phyloP scores from a whole-genome alignment of 2,888 invertebrate genomes.

The Phaedon cochleariae region DNA sequence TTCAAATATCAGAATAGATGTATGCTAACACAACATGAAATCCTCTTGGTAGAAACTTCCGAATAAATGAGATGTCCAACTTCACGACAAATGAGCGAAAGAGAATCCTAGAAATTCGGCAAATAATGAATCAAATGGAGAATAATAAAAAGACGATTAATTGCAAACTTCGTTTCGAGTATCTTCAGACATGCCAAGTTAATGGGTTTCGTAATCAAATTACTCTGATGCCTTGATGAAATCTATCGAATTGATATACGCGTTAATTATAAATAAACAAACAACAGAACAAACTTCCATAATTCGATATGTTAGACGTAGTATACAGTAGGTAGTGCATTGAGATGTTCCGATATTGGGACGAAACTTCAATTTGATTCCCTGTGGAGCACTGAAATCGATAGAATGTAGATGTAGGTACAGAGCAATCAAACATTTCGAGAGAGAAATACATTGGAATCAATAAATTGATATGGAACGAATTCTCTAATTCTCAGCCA shows the following conservation, averaged over 20 bases:
- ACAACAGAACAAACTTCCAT: slow-evolving; percentile 40
- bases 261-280: slow-evolving; percentile 60
- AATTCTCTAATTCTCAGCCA: too few relatives aligned
- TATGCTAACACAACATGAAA: too few relatives aligned
- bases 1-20: too few relatives aligned
- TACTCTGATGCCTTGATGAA: slow-evolving; percentile 57
- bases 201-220: slow-evolving; percentile 59
- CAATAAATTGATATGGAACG: too few relatives aligned
- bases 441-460: too few relatives aligned
- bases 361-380: too few relatives aligned
- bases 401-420: too few relatives aligned
- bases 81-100: slow-evolving; percentile 42
- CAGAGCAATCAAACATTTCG: too few relatives aligned
- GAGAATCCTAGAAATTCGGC: slow-evolving; percentile 46
- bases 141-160: slow-evolving; percentile 58
- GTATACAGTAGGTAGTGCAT: too few relatives aligned
- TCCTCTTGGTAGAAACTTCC: slow-evolving; percentile 52
- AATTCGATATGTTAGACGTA: slow-evolving; percentile 23
- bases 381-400: too few relatives aligned
- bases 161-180: slow-evolving; percentile 58
- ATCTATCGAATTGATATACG: slow-evolving; percentile 57
- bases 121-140: slow-evolving; percentile 51
- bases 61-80: slow-evolving; percentile 58
- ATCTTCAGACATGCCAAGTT: slow-evolving; percentile 56
- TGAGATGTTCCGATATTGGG: too few relatives aligned